Evolutionary conservation across 2,113 vertebrate genomes (phyloP).

Genomic region (Chlorocebus sabaeus): DNA sequence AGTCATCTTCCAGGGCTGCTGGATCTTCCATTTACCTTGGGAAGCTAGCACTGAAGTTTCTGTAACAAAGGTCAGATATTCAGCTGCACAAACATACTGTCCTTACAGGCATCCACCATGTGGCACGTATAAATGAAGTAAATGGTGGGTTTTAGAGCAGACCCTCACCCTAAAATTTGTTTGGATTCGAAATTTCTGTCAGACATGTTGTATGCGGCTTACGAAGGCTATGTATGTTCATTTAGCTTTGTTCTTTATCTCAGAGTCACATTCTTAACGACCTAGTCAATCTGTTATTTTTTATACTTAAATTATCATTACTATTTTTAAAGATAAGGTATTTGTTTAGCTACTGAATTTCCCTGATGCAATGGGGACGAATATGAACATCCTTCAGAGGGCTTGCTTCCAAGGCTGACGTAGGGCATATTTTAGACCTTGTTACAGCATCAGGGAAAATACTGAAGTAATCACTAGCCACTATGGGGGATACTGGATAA

Average conservation of each 20-base stretch:
- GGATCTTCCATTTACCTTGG: neutral
- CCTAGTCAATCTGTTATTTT: neutral
- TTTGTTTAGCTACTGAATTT: neutral
- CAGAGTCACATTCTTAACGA: neutral
- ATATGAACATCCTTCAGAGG: neutral
- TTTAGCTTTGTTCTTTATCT: neutral
- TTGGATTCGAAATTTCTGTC: neutral
- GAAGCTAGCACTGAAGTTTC: neutral
- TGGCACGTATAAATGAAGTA: neutral
- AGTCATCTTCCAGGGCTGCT: neutral
- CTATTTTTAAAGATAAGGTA: neutral
- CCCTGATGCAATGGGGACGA: neutral
- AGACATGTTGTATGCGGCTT: no score
- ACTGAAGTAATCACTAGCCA: neutral
- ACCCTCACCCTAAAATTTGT: neutral
- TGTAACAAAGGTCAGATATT: neutral
- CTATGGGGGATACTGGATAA: neutral
- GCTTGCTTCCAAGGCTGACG: neutral
- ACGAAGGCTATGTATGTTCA: neutral
- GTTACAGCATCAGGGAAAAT: neutral
- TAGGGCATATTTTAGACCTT: neutral
- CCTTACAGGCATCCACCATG: neutral
- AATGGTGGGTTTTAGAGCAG: neutral
- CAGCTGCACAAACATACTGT: neutral
- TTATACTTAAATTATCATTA: neutral